Conservation (phyloP, 1,140 invertebrate species). For the Brachystomella parvula region DNA sequence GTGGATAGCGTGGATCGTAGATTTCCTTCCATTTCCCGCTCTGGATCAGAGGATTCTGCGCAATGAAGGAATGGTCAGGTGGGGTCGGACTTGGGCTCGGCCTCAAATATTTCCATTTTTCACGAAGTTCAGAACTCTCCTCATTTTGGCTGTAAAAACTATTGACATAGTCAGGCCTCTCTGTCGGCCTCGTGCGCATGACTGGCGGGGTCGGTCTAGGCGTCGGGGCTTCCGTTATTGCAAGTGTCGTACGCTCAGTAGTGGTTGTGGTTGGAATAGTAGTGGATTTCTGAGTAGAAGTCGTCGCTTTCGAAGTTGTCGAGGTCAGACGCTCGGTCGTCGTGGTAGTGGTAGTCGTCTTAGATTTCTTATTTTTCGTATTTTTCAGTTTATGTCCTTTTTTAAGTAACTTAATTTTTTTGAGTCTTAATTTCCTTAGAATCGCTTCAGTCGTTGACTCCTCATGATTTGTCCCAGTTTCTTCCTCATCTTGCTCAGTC, state of each 20-base stretch:
- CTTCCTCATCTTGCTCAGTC: not conserved
- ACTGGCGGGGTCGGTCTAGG: not conserved
- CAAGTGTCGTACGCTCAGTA: not conserved
- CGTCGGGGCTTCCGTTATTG: not conserved
- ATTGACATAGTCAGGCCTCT: not conserved
- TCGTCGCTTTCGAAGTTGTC: conserved; percentile 9
- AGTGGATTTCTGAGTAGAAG: conserved; percentile 9
- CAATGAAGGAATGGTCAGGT: not conserved
- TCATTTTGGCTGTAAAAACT: not conserved
- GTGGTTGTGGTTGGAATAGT: conserved; percentile 1
- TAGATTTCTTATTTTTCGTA: not conserved
- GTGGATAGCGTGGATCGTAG: conserved; percentile 36
- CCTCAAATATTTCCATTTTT: conserved; percentile 2
- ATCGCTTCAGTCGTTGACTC: conserved; percentile 8
- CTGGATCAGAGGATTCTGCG: conserved; percentile 8
- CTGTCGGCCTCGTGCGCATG: conserved; percentile 1
- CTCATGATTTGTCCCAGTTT: not conserved
- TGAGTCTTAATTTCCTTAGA: conserved; percentile 13
- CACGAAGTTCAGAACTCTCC: not conserved
- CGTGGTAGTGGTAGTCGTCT: conserved; percentile 6
- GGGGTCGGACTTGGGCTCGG: conserved; percentile 6
- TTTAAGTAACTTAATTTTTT: conserved; percentile 17
- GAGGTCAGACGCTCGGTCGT: not conserved
- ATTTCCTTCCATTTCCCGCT: conserved; percentile 14
- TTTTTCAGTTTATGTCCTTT: not conserved